Evolutionary conservation across 2,113 vertebrate genomes (phyloP).

Genomic region (Tenrec ecaudatus): DNA sequence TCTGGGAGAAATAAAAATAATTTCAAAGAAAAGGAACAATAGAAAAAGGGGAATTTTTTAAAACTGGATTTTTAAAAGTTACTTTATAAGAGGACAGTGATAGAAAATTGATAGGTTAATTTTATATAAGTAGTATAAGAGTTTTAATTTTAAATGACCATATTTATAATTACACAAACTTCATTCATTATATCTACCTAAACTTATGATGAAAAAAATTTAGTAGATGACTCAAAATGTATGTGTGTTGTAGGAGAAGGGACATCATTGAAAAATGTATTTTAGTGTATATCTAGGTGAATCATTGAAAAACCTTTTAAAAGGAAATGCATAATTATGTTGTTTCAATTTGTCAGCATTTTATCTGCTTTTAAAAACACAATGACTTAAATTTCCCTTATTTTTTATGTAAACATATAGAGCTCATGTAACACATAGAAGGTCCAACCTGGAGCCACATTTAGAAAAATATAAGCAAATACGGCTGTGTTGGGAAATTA

Average conservation of each 20-base stretch:
- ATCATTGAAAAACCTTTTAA: neutral
- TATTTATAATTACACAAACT: neutral
- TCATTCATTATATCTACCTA: constrained; percentile 10
- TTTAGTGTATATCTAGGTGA: neutral
- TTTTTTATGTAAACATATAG: constrained; percentile 4
- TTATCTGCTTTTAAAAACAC: constrained; percentile 7
- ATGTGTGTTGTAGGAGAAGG: too few species aligned
- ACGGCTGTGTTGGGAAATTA: neutral
- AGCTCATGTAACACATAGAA: neutral
- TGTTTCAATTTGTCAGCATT: neutral
- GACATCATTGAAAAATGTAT: constrained; percentile 32
- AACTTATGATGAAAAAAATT: constrained; percentile 6
- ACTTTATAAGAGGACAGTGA: constrained; percentile 2
- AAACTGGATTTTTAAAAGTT: neutral
- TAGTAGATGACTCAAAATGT: neutral
- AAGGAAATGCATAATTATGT: constrained; percentile 6
- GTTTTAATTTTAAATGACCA: constrained; percentile 24
- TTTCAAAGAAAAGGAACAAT: neutral
- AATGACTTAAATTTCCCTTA: neutral
- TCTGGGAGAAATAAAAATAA: constrained; percentile 26
- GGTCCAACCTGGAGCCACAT: neutral
- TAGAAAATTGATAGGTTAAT: neutral
- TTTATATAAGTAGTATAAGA: constrained; percentile 9
- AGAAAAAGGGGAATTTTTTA: constrained; percentile 37
- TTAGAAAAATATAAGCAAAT: constrained; percentile 3